Base-by-base conservation (phyloP, 2,888 invertebrate species). In the Drosophila melanosoma region DNA sequence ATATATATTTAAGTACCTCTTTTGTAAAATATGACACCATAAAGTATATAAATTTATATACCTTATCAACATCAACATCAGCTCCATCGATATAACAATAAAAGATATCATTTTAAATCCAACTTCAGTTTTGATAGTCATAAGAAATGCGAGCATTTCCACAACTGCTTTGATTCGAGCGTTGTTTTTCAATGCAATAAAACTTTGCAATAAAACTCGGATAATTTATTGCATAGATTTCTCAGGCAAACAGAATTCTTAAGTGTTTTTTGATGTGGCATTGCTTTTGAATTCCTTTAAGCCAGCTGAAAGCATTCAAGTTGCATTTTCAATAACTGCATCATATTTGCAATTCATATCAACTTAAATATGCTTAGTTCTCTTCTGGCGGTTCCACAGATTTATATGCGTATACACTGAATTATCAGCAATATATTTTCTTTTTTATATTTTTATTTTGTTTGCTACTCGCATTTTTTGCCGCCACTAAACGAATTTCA, bases 291-390 rank as follows among this genome's bases (percentile, higher is more conserved):
- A 10, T n/a, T 40, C 10, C 1, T n/a, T 8, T 40, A 1, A 40
- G 10, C 10, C 1, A 10, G 10, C 10, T n/a, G 8, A 40, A 40
- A n/a, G 40, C 10, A 40, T 2, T 4, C 10, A 40, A 40, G n/a
- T 17, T 40, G n/a, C 1, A 40, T 40, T 40, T 40, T 3, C 7
- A 45, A 8, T 74, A 79, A 77, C 64, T 73, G 73, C 72, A 61
- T 11, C 66, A 59, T 76, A 87, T 90, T 89, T 83, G 75, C 75
- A 90, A 79, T 76, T 90, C 68, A 64, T 53, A 36, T 42, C 56
- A 40, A 45, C 49, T 61, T 54, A 17, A 49, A 64, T 36, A 58
- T 64, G 40, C 64, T 53, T 42, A 23, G 35, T 45, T 72, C 7
- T 40, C 4, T 26, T 26, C 26, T 26, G 26, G 26, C 2, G 2